Base-by-base conservation (phyloP, 2,113 vertebrate species). In the Heterotis niloticus region DNA sequence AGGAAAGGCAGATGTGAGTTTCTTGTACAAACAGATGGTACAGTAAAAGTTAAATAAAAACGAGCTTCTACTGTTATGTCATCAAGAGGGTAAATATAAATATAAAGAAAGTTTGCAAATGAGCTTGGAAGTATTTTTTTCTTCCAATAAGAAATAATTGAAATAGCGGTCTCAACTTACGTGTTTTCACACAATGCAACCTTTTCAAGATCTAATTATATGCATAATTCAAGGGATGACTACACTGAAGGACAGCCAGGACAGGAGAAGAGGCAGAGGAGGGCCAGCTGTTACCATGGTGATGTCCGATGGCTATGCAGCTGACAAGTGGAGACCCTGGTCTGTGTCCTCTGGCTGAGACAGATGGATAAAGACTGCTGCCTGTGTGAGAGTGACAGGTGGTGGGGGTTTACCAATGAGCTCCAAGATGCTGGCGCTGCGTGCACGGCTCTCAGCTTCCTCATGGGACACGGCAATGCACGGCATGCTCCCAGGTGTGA, bases 361-460 rank as follows among this genome's bases (percentile, higher is more conserved):
- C 4, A 13, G 60, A 62, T 62, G 14, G 60, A 62, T 12, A 62
- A 62, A 62, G 60, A 62, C 60, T 10, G 23, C 12, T 0, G 52
- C 34, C 7, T 18, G 72, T 4, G 72, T 5, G 16, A 1, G 72
- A n/a, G 73, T 20, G 4, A 13, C 7, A 11, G n/a, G 59, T 26
- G 13, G 59, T 62, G 12, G 18, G 56, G 56, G 54, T 75, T 90
- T 90, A 96, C 98, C 95, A 76, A 98, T 95, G 24, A 99, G 90
- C 83, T 99, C 98, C 9, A 92, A 90, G 16, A 99, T 96, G 87
- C 98, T 99, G 54, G 96, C 94, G 0, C 96, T 98, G 78, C 96
- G 97, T 1, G 85, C 90, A 0, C 96, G 93, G 86, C 89, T 89
- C 64, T 87, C 84, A 0, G 85, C 28, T 68, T 96, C 96, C 66